Evolutionary conservation across 2,113 vertebrate genomes (phyloP), one percentile per base, ranked within the genome.

Genomic region (Bombycilla garrulus): DNA sequence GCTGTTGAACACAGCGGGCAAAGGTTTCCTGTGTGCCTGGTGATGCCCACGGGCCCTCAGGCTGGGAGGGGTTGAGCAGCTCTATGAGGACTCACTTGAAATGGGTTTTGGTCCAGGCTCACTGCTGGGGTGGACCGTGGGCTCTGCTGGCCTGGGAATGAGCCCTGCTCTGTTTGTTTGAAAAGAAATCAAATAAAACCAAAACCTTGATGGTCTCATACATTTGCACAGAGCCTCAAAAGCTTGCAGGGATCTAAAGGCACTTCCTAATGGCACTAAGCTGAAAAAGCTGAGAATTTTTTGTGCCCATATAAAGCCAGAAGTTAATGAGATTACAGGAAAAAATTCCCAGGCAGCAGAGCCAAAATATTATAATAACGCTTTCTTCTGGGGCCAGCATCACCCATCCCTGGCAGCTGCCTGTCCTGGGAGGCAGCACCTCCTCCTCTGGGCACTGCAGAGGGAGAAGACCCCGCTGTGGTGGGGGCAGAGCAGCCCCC

Each of bases 341-440:
- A 90, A 96, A 96, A 83, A 57, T 74, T 96, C 94, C 62, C 77
- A 66, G 73, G 73, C 88, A 88, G 77, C 33, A 28, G 65, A 96
- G 97, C 95, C 95, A 97, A 96, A 96, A 93, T 92, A 90, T 90
- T 92, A 91, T 93, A 94, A 94, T 93, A 94, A 96, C 0, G 36
- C 93, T 96, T 97, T 96, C 90, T 96, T 97, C 95, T 92, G 88
- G 74, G 92, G 93, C 94, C 95, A 89, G 82, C 78, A 89, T 95
- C 95, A 85, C 91, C 79, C 95, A 83, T 73, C 69, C 72, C 88
- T 96, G 97, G 95, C 95, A 96, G 77, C 62, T 7, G 3, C 70
- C 58, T 0, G 2, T 61, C 69, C 42, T 11, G 6, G 33, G 64
- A 66, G 81, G 69, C 69, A 94, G 88, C 81, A 85, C 47, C 92